Conservation (phyloP, 1,140 invertebrate genomes). For the Schlechtendalia chinensis region DNA sequence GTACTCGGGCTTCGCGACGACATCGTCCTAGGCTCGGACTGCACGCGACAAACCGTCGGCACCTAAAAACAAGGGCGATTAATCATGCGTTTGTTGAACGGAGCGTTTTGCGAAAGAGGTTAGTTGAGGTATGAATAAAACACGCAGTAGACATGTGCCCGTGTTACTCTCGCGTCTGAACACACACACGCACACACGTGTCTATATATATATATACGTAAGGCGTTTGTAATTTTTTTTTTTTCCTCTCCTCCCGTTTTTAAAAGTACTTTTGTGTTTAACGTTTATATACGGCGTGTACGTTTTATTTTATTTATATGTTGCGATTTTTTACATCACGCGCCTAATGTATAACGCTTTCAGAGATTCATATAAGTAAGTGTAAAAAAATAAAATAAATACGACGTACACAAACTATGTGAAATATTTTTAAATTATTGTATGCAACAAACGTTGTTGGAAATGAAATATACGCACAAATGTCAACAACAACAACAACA, state of each 20-base stretch:
- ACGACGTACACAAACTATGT: not conserved
- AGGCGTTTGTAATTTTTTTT: not conserved
- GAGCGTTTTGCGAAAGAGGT: not conserved
- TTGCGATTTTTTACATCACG: not conserved
- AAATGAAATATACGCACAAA: not conserved
- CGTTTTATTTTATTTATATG: not conserved
- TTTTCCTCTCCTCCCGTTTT: not conserved
- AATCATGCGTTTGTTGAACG: conserved; percentile 3
- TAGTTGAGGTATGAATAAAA: not conserved
- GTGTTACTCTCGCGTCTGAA: not conserved
- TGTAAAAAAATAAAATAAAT: not conserved
- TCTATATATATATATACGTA: too few relatives aligned
- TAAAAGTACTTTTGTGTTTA: not conserved
- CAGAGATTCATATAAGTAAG: not conserved
- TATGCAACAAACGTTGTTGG: not conserved
- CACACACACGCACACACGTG: too few relatives aligned
- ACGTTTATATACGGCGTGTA: not conserved
- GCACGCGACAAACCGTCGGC: not conserved
- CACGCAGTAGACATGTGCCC: not conserved
- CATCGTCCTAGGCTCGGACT: not conserved
- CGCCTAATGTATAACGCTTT: not conserved
- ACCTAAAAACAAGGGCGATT: not conserved
- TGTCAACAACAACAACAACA: too few relatives aligned
- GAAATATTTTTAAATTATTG: not conserved
- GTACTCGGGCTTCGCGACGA: not conserved